Evolutionary conservation across 1,140 invertebrate genomes (phyloP), one percentile per base, ranked within the genome.

Genomic region (Drosophila lowei): DNA sequence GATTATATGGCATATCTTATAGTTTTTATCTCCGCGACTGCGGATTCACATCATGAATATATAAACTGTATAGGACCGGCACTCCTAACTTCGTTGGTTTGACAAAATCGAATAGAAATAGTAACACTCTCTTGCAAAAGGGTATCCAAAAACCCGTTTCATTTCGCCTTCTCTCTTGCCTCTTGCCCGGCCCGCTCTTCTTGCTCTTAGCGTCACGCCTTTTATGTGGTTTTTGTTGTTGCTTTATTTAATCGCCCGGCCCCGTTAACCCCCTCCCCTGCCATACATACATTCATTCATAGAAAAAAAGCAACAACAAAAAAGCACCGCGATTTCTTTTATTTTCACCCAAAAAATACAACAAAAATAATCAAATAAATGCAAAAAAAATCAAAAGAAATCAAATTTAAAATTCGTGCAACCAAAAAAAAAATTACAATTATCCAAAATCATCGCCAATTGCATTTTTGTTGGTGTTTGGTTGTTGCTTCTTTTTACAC

Each of bases 271-370:
- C 44, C 42, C 67, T 57, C 67, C 68, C 34, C 28, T 50, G 70
- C 25, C 67, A 71, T 71, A 71, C 67, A 70, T 71, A 71, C 67
- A 70, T 71, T 67, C 62, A 67, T 63, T 63, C 44, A 44, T 66
- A 46, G 43, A 18, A n/a, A 61, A 61, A 56, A 28, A 66, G 44
- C 13, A 67, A 52, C 59, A 41, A 65, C 34, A 55, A 23, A 9
- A 47, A 38, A 8, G 28, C 47, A 66, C 23, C 30, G 49, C 49
- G 54, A 70, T 70, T 70, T 70, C 66, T 70, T 68, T 70, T 58
- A 21, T 70, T 70, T 70, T 70, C 65, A 54, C 65, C 47, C 28
- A 52, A 56, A 64, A 46, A 63, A 59, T 34, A 11, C 28, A 50
- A 11, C 34, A 43, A 38, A 70, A 57, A 44, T 44, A 38, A 46